Base-by-base conservation (phyloP, 2,797 vertebrate species). In the Sebastes cheni region DNA sequence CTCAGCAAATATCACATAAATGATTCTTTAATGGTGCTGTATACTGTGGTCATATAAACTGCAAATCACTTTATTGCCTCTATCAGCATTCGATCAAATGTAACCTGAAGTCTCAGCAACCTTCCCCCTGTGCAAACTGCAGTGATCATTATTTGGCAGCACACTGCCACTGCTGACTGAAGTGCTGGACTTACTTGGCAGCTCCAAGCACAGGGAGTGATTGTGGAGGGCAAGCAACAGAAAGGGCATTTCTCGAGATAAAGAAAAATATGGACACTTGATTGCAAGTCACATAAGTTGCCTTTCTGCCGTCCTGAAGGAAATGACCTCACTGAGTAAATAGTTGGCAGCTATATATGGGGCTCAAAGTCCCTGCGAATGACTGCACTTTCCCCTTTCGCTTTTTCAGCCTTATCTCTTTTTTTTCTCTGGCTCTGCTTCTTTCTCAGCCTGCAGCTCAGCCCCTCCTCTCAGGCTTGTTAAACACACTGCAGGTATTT, bases 301-400 rank as follows among this genome's bases (percentile, higher is more conserved):
- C 77, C 70, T 89, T 86, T 86, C 82, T 81, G 79, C 67, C 32
- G 70, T 89, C 71, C 84, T 92, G 58, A 84, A 93, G 90, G 92
- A 94, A 94, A 92, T 95, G 81, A 94, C 90, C 90, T 92, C 90
- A 95, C 12, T 91, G 90, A 88, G 89, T 93, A 93, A 95, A 95
- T 91, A 92, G 85, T 92, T 91, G 87, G 89, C 90, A 84, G 88
- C 88, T 88, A 86, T 84, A 86, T 85, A 83, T 87, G 84, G 83
- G 85, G 84, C 91, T 94, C 93, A 91, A 92, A 91, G 89, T 93
- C 89, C 88, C 82, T 82, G 75, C 62, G 75, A 93, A 85, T 79
- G 83, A 62, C 85, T 89, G 86, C 90, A 88, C 91, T 91, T 91
- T 93, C 78, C 83, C 86, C 81, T 86, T 89, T 91, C 34, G 60